These are phyloP conservation scores for Lutraria rhynchaena DNA, from an alignment of 1,140 invertebrate species.

Conservation along the genomic window DNA sequence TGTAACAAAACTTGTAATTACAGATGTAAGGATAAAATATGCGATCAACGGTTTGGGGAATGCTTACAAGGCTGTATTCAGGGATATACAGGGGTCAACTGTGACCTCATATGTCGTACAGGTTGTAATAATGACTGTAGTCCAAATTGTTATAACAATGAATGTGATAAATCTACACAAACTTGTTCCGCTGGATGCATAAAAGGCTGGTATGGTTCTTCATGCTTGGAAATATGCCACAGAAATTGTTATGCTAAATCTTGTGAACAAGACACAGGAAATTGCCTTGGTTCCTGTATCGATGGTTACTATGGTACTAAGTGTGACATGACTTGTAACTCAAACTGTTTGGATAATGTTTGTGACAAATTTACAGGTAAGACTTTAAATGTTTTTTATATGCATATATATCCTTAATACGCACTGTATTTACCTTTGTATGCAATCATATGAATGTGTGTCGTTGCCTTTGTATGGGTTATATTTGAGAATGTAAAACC, in stretches of 20 bases:
- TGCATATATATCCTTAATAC: too few relatives aligned
- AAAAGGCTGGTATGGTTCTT: constrained; percentile 26
- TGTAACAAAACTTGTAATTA: constrained; percentile 32
- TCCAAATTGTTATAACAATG: constrained; percentile 26
- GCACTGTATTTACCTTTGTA: too few relatives aligned
- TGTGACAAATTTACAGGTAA: constrained; percentile 39
- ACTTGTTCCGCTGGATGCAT: constrained; percentile 19
- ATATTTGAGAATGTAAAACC: too few relatives aligned
- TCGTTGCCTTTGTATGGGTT: too few relatives aligned
- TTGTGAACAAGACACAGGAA: constrained; percentile 21
- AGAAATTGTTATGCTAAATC: constrained; percentile 12
- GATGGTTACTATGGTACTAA: constrained; percentile 29
- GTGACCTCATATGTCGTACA: constrained; percentile 17
- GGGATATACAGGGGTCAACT: constrained; percentile 14
- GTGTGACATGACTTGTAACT: constrained; percentile 27
- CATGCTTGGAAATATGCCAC: constrained; percentile 16
- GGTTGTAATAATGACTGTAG: constrained; percentile 16
- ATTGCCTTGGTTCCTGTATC: constrained; percentile 7
- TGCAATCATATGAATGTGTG: too few relatives aligned
- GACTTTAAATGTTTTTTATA: too few relatives aligned
- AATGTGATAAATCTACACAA: constrained; percentile 19
- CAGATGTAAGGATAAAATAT: constrained; percentile 34
- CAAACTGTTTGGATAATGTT: constrained; percentile 14
- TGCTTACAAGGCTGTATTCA: constrained; percentile 24
- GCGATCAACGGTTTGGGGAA: constrained; percentile 14